Evolutionary conservation across 2,797 vertebrate species (phyloP).

Genomic region (Octomys mimax): DNA sequence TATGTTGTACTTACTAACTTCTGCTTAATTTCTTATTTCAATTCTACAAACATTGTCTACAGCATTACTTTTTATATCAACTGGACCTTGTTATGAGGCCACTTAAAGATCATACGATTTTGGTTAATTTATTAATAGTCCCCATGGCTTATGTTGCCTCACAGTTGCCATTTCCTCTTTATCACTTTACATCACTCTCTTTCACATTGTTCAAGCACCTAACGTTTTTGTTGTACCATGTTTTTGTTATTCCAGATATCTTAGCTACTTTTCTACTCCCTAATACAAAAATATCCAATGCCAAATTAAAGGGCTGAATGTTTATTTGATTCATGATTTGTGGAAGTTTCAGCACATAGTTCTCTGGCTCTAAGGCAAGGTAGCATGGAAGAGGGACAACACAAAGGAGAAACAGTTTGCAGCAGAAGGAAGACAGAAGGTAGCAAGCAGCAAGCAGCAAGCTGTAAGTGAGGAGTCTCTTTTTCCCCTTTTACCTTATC

Average conservation of each 20-base stretch:
- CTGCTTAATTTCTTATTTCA: slow-evolving; percentile 28
- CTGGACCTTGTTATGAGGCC: background rate
- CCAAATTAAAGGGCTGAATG: background rate
- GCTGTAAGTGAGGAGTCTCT: background rate
- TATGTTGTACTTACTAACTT: background rate
- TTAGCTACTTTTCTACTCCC: background rate
- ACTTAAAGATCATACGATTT: background rate
- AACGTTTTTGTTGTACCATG: background rate
- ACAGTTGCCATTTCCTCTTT: background rate
- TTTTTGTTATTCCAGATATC: background rate
- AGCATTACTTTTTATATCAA: background rate
- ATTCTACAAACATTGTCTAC: background rate
- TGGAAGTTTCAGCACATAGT: background rate
- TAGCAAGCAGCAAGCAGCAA: background rate
- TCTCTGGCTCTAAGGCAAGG: background rate
- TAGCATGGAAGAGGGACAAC: too few relatives aligned
- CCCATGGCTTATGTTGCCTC: background rate
- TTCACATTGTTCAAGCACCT: background rate
- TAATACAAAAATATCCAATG: background rate
- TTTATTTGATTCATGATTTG: background rate
- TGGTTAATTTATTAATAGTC: background rate
- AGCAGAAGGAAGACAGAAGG: background rate
- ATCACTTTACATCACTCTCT: background rate
- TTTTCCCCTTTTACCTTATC: background rate
- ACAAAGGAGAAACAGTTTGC: background rate